Base-by-base conservation (phyloP, 2,888 invertebrate genomes). In the Ochlodes sylvanus region DNA sequence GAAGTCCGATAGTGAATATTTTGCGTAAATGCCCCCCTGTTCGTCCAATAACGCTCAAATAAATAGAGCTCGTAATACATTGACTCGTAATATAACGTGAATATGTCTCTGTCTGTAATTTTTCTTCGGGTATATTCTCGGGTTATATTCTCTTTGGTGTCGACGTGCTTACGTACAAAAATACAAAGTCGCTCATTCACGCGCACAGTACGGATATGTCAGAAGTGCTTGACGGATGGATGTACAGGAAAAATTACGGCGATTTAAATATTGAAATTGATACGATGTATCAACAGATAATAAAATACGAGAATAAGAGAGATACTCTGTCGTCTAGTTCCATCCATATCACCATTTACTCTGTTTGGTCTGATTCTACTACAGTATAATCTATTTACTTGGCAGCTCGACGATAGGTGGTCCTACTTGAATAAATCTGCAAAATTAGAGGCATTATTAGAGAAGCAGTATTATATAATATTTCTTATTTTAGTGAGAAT, bases 121-220 rank as follows among this genome's bases (percentile, higher is more conserved):
- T 10, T 50, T 19, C 10, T 50, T 19, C 19, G 12, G n/a, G n/a
- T 10, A 4, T 19, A 50, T 50, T 50, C 19, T 50, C 12, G 19
- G 12, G 19, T 50, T 12, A 19, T 12, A 19, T 19, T 50, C 19
- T 19, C 50, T 19, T 50, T 19, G 19, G 50, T 47, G 44, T 47
- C 44, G 17, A 47, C 44, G 44, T 47, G 44, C 44, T 47, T 47
- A 7, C 44, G 44, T 47, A 47, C 17, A 47, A 47, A 44, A 47
- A 47, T 2, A 15, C 17, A 17, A 47, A 47, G 15, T 15, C 17
- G 44, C 44, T 47, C 42, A 42, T 14, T 14, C 42, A 42, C 14
- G 14, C 42, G 42, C 42, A 14, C 14, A 42, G 42, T 14, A 42
- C 14, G 14, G 5, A 44, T 44, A 15, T 10, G 15, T 44, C 15